Base-by-base conservation (phyloP, 2,113 vertebrate genomes). In the Lates calcarifer region DNA sequence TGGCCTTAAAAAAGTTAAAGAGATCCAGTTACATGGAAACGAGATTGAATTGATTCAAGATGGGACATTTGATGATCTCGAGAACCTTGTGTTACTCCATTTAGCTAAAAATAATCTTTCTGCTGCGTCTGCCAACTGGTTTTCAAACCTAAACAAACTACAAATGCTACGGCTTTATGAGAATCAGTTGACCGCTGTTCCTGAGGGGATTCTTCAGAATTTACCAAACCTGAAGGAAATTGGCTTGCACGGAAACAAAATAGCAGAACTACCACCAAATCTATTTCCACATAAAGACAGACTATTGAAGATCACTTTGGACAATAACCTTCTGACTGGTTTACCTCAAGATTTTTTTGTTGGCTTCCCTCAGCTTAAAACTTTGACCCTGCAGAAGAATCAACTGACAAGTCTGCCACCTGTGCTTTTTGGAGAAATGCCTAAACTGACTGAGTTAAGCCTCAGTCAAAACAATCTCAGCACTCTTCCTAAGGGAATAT, bases 51-150 rank as follows among this genome's bases (percentile, higher is more conserved):
- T 74, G 1, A 93, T 97, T 73, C 95, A 96, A 72, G 92, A 95
- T 3, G 95, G 92, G 1, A 49, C 90, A 18, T 97, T 97, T 87
- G 93, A 97, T 57, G 84, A 89, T 24, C 92, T 96, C 0, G 56
- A 91, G 47, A 94, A 91, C 67, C 93, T 96, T n/a, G 14, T 2
- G 0, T 6, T 66, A 2, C 84, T 97, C 66, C 90, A 95, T 83
- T 87, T 97, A 65, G 93, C 86, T 45, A 95, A 84, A 85, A 97
- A 97, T 74, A 92, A 83, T 26, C 91, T 97, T 18, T 79, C 77
- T 0, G 5, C 68, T 39, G 77, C 96, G 61, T 89, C 93, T 5
- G 20, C 62, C 15, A 58, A 81, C 17, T 74, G 70, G 77, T 96
- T 97, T 72, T 90, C 92, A 37, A 92, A 95, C 14, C 92, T 97